These are phyloP conservation scores for Sinocyclocheilus anshuiensis DNA, from an alignment of 2,113 vertebrate genomes.

Conservation along the genomic window DNA sequence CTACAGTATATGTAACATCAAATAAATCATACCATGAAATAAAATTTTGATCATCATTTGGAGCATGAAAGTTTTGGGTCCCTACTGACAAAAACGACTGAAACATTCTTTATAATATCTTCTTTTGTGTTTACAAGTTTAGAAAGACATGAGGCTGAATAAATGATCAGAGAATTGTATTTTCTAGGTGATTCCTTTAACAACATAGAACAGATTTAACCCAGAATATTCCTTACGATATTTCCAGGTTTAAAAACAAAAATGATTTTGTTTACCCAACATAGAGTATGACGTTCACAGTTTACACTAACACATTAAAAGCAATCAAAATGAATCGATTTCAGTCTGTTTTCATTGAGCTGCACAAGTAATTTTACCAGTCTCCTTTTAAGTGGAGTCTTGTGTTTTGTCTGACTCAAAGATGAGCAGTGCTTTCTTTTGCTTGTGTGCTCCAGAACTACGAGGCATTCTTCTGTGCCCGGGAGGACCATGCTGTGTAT, in stretches of 20 bases:
- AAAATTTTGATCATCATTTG: no score
- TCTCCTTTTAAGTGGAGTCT: background rate
- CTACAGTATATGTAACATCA: no score
- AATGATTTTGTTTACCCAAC: no score
- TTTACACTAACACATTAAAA: no score
- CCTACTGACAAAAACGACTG: background rate
- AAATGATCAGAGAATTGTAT: background rate
- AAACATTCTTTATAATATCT: background rate
- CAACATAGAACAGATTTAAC: no score
- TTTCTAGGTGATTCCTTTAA: background rate
- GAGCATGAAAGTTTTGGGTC: no score
- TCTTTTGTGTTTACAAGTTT: background rate
- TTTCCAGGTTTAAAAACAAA: no score
- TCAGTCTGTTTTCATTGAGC: background rate
- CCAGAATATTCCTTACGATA: background rate
- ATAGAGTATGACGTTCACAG: no score
- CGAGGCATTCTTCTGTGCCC: constrained; percentile 92
- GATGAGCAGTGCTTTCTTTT: background rate
- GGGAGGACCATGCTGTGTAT: constrained; percentile 94
- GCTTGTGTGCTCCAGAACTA: constrained; percentile 80
- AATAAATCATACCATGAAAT: no score
- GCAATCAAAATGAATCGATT: background rate
- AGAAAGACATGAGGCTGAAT: background rate
- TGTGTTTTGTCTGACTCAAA: background rate
- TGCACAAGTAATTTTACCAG: background rate